phyloP scores from a whole-genome alignment of 2,113 vertebrate species.

The Hydrolagus affinis region DNA sequence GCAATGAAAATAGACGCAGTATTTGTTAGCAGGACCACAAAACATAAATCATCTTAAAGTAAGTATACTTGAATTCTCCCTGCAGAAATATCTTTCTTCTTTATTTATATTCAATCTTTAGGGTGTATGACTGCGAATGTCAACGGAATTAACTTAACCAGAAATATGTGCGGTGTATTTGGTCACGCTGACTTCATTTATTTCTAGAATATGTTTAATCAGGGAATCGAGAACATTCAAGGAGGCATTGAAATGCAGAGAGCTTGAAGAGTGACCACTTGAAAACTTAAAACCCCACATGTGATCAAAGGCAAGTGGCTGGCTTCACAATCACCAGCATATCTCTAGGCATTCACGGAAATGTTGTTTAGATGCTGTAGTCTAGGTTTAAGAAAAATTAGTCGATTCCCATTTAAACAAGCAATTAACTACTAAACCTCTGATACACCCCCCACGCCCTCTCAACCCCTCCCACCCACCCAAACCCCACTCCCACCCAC shows the following conservation, averaged over 20 bases:
- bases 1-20: no score
- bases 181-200: constrained; percentile 24
- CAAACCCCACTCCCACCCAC: not conserved
- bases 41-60: constrained; percentile 8
- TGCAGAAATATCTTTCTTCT: not conserved
- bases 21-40: not conserved
- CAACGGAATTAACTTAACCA: not conserved
- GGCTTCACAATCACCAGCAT: constrained; percentile 8
- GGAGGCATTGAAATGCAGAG: constrained; percentile 34
- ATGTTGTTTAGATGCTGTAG: not conserved
- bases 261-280: constrained; percentile 35
- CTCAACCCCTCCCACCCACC: not conserved
- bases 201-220: constrained; percentile 22
- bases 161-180: not conserved
- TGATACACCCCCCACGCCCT: no score
- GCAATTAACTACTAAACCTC: not conserved
- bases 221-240: constrained; percentile 34
- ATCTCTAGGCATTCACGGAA: constrained; percentile 22
- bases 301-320: constrained; percentile 48
- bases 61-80: not conserved
- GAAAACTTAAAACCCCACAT: constrained; percentile 49
- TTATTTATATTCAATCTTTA: not conserved
- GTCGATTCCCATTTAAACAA: not conserved
- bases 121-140: not conserved
- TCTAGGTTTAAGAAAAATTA: not conserved